A percentile compares a stretch with the other conserved stretches of the same genome.
Conservation (phyloP, 2,888 invertebrate species). For the Ethmia dodecea region DNA sequence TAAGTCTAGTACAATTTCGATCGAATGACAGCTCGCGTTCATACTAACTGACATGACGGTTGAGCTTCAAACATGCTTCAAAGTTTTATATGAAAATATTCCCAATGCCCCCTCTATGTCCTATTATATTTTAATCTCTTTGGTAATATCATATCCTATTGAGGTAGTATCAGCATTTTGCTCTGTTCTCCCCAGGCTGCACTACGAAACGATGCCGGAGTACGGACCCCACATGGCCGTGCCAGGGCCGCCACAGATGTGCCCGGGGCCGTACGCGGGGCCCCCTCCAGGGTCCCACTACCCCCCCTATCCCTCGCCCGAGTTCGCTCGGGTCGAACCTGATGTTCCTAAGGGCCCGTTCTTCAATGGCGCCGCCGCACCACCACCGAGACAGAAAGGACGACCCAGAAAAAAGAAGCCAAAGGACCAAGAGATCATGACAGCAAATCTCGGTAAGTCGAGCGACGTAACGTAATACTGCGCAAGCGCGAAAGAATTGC, state of each 20-base stretch:
- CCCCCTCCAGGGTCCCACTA: constrained; percentile 64
- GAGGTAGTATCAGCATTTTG: too few species aligned
- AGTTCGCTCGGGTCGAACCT: constrained; percentile 69
- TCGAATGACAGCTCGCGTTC: too few species aligned
- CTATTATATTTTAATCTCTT: too few species aligned
- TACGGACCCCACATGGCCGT: constrained; percentile 75
- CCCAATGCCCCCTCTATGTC: too few species aligned
- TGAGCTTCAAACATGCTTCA: too few species aligned
- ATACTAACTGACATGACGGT: too few species aligned
- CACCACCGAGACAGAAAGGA: constrained; percentile 92
- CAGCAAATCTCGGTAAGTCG: constrained; percentile 88
- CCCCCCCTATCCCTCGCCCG: constrained; percentile 78
- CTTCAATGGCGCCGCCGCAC: constrained; percentile 74
- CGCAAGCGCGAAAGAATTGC: constrained; percentile 1
- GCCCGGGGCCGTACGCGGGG: constrained; percentile 75
- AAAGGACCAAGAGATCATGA: constrained; percentile 91
- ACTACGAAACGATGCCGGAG: constrained; percentile 75
- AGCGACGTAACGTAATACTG: constrained; percentile 2
- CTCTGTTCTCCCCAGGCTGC: constrained; percentile 61
- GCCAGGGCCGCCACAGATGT: constrained; percentile 77
- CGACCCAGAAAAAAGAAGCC: constrained; percentile 95
- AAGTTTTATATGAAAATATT: too few species aligned
- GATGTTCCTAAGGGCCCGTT: constrained; percentile 74
- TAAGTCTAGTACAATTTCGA: too few species aligned
- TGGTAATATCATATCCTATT: too few species aligned